phyloP scores from a whole-genome alignment of 1,140 invertebrate genomes.

The Nasonia vitripennis region DNA sequence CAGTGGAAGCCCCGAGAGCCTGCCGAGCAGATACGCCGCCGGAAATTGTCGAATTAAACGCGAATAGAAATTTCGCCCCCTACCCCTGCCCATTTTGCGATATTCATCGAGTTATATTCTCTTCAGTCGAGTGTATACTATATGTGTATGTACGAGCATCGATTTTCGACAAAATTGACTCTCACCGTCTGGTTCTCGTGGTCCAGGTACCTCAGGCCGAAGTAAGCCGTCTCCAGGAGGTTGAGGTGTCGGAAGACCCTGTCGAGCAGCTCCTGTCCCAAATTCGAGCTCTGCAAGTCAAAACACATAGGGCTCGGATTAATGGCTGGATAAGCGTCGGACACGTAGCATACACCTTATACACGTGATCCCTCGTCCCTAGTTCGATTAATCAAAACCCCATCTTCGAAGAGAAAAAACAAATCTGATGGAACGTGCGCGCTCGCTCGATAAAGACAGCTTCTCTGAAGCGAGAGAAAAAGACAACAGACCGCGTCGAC shows the following conservation, averaged over 20 bases:
- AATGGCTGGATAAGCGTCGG: slow-evolving; percentile 5
- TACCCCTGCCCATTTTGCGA: not conserved
- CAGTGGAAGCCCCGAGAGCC: not conserved
- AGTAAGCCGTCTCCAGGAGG: slow-evolving; percentile 94
- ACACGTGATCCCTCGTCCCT: slow-evolving; percentile 12
- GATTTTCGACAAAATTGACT: not conserved
- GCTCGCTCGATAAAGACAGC: not conserved
- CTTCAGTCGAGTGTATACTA: not conserved
- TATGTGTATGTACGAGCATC: not conserved
- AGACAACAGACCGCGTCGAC: not conserved
- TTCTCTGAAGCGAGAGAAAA: not conserved
- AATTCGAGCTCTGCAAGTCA: slow-evolving; percentile 84
- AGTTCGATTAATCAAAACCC: slow-evolving; percentile 43
- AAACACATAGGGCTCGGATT: slow-evolving; percentile 63
- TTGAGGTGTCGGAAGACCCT: slow-evolving; percentile 92
- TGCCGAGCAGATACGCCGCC: not conserved
- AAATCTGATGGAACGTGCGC: not conserved
- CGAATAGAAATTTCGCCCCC: slow-evolving; percentile 53
- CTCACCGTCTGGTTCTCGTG: slow-evolving; percentile 91
- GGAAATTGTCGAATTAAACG: slow-evolving; percentile 53
- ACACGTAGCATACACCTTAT: not conserved
- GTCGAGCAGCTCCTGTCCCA: slow-evolving; percentile 90
- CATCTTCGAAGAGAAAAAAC: slow-evolving; percentile 24
- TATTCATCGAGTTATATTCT: not conserved
- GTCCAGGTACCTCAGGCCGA: slow-evolving; percentile 92